Base-by-base conservation (phyloP, 2,113 vertebrate species). In the Amblyopsis rosae region DNA sequence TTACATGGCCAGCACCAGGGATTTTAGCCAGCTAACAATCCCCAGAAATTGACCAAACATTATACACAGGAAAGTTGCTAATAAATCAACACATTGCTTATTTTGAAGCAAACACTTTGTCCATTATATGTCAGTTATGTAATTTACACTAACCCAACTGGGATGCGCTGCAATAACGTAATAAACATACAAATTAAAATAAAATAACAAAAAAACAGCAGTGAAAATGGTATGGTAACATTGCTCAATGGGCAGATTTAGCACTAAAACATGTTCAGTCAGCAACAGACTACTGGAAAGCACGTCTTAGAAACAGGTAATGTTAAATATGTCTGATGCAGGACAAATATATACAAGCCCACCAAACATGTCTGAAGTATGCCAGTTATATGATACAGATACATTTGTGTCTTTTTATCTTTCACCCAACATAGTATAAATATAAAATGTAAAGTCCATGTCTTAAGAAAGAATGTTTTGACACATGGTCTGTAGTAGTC, bases 11-110 rank as follows among this genome's bases (percentile, higher is more conserved):
- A 47, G 49, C 6, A 15, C 53, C 53, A 10, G 66, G 35, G 45
- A 62, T 35, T 65, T 77, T 62, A 79, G 62, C 72, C 76, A 73
- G 80, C 75, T 67, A 6, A 82, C 16, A 70, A 57, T 16, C 65
- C 59, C 73, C 54, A 47, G 56, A 26, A 64, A 48, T 45, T 3
- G 16, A 65, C 73, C 63, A 60, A 4, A 35, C 16, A 72, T 12
- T 53, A 60, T 48, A 41, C 19, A 32, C 62, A 69, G 64, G 17
- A 69, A 61, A 51, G 4, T 12, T 59, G 3, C 12, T 46, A 59
- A 50, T 49, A 12, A 19, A 32, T 48, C 12, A 13, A 59, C 33
- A 46, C 12, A 49, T 50, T 41, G 1, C 58, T 17, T 17, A 50
- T 0, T 6, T 9, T 49, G 9, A 4, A 19, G 48, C 46, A 41